Evolutionary conservation across 2,113 vertebrate species (phyloP), one percentile per base, ranked within the genome.

Genomic region (Archilochus colubris): DNA sequence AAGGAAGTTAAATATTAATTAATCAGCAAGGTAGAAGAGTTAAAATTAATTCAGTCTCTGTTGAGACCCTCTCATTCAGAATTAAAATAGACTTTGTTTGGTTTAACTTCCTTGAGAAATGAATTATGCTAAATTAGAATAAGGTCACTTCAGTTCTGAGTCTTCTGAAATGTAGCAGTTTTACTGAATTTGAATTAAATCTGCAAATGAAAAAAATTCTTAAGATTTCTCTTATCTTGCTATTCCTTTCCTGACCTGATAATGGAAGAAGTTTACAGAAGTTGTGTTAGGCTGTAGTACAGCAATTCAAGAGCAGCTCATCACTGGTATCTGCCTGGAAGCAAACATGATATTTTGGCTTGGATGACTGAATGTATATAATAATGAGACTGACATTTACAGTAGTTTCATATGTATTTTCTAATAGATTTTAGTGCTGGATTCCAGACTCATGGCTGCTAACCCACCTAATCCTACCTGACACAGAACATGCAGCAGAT

Each of bases 1-100:
- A 64, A 28, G 10, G 40, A 77, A 94, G 43, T 80, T 81, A 63
- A 90, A 67, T 83, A 90, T 86, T 94, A 92, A 94, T 91, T 91
- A 75, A 86, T 82, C 75, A 88, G 62, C 15, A 86, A 86, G 75
- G 88, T 93, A 10, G n/a, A 90, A 79, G 19, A 82, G 72, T 74
- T 80, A 86, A 91, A 92, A 85, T 63, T 25, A 91, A 90, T 81
- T 83, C 55, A 59, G 40, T 66, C 75, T 77, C 88, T 70, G 33
- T 10, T 88, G 61, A 78, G 44, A 88, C n/a, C 3, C 20, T 66
- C 63, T 93, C 40, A 87, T 70, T 93, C 69, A 68, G 51, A 93
- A 93, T 77, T 67, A 77, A 85, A 86, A 88, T 9, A 80, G 51
- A 76, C 75, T 80, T 48, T 48, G 10, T 68, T 93, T 69, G 31